A percentile compares a stretch with the other conserved stretches of the same genome.
Evolutionary conservation across 2,113 vertebrate species (phyloP).

Genomic region (Gasterosteus nipponicus): DNA sequence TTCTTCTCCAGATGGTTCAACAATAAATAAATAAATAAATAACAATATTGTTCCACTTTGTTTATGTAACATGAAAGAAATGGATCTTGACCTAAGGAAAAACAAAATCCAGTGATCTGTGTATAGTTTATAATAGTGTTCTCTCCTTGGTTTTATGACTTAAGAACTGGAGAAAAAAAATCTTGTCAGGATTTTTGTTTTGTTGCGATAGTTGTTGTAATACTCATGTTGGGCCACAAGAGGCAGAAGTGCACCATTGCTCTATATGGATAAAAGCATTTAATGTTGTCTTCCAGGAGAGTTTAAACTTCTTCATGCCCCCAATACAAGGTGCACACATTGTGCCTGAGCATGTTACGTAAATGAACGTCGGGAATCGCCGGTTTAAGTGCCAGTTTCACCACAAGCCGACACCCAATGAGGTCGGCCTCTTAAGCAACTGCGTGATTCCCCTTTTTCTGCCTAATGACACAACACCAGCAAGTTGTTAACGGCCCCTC

Average conservation of each 20-base stretch:
- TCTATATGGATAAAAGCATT: no score
- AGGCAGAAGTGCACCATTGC: neutral
- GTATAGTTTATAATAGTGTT: no score
- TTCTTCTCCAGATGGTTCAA: neutral
- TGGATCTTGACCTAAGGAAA: neutral
- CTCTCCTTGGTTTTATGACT: no score
- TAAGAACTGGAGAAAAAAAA: no score
- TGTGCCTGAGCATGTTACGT: neutral
- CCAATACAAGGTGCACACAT: no score
- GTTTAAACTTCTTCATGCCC: neutral
- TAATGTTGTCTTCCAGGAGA: neutral
- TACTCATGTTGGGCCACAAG: neutral
- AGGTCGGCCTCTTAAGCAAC: neutral
- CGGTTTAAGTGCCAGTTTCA: neutral
- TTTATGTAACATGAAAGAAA: neutral
- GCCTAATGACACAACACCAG: neutral
- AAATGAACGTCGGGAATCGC: neutral
- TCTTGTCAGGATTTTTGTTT: neutral
- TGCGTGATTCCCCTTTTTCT: neutral
- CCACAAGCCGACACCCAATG: neutral
- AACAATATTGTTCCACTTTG: neutral
- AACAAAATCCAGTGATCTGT: no score
- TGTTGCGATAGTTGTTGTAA: neutral
- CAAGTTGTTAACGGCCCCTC: neutral
- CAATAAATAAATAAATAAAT: neutral